Evolutionary conservation across 2,888 invertebrate species (phyloP).

Genomic region (Pristionchus mayeri): DNA sequence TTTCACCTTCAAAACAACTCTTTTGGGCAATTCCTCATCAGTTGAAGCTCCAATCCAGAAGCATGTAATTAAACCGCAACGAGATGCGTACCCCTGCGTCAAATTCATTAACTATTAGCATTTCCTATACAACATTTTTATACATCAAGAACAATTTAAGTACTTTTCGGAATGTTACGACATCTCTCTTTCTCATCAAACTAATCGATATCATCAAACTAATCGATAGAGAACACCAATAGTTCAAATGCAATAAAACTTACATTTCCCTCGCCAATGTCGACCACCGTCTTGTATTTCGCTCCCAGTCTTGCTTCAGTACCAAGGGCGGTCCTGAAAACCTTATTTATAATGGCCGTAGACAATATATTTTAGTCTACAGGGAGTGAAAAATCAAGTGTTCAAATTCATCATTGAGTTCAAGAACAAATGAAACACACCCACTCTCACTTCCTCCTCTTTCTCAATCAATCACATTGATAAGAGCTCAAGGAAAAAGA

Average conservation of each 20-base stretch:
- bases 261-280: not conserved
- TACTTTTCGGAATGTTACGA: no score
- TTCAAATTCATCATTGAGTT: no score
- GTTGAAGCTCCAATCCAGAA: not conserved
- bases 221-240: no score
- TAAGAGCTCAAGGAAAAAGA: not conserved
- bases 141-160: no score
- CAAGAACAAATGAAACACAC: not conserved
- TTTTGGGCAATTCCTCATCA: not conserved
- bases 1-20: not conserved
- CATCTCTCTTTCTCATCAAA: no score
- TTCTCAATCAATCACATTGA: not conserved
- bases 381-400: not conserved
- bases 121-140: not conserved
- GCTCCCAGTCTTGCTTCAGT: not conserved
- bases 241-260: not conserved
- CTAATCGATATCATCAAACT: no score
- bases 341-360: not conserved
- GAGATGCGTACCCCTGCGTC: not conserved
- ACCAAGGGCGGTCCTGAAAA: not conserved
- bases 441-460: not conserved
- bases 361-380: not conserved
- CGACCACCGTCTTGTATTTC: not conserved
- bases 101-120: not conserved
- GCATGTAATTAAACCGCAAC: not conserved